phyloP scores from a whole-genome alignment of 2,888 invertebrate genomes.

The Boloria euphrosyne region DNA sequence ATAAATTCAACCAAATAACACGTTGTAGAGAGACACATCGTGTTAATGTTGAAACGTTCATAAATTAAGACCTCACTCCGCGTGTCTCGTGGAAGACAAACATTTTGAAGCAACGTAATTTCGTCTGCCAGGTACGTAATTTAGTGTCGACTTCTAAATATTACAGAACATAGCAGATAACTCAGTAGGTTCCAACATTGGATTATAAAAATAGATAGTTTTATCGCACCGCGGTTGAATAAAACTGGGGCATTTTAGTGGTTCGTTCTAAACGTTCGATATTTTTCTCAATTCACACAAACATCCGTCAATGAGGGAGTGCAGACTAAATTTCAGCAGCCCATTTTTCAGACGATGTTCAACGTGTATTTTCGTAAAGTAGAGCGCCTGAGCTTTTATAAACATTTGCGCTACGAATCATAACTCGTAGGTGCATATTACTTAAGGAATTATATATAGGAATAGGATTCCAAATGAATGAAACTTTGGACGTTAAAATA shows the following conservation, averaged over 20 bases:
- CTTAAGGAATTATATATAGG: constrained; percentile 14
- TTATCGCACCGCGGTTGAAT: constrained; percentile 36
- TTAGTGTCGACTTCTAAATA: constrained; percentile 17
- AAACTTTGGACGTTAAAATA: constrained; percentile 42
- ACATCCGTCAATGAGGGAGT: constrained; percentile 56
- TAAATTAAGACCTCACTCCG: constrained; percentile 37
- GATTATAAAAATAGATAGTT: constrained; percentile 19
- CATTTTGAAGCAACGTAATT: constrained; percentile 36
- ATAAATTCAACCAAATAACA: constrained; percentile 2
- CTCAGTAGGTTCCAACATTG: constrained; percentile 1
- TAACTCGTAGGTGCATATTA: constrained; percentile 46
- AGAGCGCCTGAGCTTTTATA: constrained; percentile 58
- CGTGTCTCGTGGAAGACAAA: constrained; percentile 39
- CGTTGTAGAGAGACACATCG: constrained; percentile 14
- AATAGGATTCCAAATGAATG: constrained; percentile 39
- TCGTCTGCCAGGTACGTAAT: constrained; percentile 36
- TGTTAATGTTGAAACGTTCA: constrained; percentile 33
- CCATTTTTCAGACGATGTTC: constrained; percentile 66
- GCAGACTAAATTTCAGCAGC: constrained; percentile 65
- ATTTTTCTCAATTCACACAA: constrained; percentile 60
- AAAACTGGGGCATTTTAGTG: constrained; percentile 51
- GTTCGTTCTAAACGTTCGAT: constrained; percentile 36
- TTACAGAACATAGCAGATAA: constrained; percentile 9
- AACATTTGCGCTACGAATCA: constrained; percentile 58
- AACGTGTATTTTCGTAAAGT: constrained; percentile 65